phyloP scores from a whole-genome alignment of 2,888 invertebrate genomes.

The Ochropleura plecta region DNA sequence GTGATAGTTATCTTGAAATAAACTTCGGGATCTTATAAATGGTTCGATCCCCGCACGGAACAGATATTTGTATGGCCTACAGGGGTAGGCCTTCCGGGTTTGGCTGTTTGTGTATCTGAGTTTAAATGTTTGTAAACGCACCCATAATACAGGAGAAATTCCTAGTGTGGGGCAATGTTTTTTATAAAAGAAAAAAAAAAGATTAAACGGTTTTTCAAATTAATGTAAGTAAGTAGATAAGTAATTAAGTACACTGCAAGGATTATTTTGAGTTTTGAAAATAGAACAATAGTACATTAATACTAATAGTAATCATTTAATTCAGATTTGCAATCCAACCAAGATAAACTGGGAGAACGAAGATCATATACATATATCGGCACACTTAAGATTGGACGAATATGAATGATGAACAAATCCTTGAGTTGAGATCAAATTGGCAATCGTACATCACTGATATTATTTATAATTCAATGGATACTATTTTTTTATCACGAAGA shows the following conservation, averaged over 20 bases:
- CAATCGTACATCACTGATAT: conserved; percentile 32
- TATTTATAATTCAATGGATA: conserved; percentile 38
- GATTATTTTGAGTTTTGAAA: background rate
- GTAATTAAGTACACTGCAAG: background rate
- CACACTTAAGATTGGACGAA: background rate
- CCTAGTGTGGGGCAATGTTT: too few species aligned
- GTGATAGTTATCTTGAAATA: background rate
- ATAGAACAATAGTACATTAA: background rate
- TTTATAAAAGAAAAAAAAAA: too few species aligned
- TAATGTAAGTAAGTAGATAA: background rate
- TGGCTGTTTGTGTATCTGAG: too few species aligned
- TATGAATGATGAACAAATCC: background rate
- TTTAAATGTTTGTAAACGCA: too few species aligned
- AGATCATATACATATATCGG: background rate
- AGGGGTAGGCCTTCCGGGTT: too few species aligned
- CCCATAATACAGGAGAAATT: too few species aligned
- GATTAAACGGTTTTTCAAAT: background rate
- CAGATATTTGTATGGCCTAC: too few species aligned
- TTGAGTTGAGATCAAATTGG: conserved; percentile 31
- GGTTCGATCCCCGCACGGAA: too few species aligned
- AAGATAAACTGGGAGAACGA: background rate
- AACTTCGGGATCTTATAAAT: background rate
- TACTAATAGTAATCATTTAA: background rate
- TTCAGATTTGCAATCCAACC: background rate
- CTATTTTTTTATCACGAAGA: conserved; percentile 49